Percentiles rank a stretch among this genome's conserved stretches.
These are phyloP conservation scores for Erynnis tages DNA, from an alignment of 2,888 invertebrate species.

Conservation along the genomic window DNA sequence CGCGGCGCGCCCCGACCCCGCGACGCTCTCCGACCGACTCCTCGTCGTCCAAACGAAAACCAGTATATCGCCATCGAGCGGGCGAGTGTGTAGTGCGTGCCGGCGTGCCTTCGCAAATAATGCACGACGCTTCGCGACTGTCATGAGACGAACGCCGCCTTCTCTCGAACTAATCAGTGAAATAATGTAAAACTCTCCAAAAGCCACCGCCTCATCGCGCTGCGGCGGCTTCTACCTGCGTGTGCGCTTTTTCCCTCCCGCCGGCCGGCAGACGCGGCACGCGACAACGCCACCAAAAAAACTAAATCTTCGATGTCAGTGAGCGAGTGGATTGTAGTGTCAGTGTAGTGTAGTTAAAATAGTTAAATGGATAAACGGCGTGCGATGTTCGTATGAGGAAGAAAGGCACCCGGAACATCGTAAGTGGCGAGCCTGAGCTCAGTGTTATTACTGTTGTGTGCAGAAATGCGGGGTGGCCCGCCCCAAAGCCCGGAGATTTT, in stretches of 20 bases:
- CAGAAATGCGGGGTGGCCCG: conserved; percentile 71
- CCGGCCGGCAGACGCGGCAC: conserved; percentile 85
- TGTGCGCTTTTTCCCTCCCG: conserved; percentile 75
- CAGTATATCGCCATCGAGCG: conserved; percentile 74
- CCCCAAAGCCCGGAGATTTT: conserved; percentile 63
- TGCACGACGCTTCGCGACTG: conserved; percentile 66
- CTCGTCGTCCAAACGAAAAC: too few relatives aligned
- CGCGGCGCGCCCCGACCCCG: conserved; percentile 46
- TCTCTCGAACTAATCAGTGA: conserved; percentile 71
- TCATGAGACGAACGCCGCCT: conserved; percentile 65
- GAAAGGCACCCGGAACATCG: conserved; percentile 79
- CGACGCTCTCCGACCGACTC: too few relatives aligned
- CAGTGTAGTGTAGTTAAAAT: conserved; percentile 77
- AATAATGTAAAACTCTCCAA: conserved; percentile 81
- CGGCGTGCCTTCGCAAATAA: conserved; percentile 48
- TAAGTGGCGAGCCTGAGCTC: conserved; percentile 68
- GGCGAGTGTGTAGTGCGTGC: conserved; percentile 61
- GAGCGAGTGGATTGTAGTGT: conserved; percentile 69
- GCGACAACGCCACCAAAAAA: conserved; percentile 76
- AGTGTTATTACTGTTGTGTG: conserved; percentile 67
- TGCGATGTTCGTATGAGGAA: conserved; percentile 82
- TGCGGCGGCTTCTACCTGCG: conserved; percentile 81
- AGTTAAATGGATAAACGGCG: conserved; percentile 78
- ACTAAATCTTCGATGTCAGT: conserved; percentile 71
- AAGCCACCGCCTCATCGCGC: conserved; percentile 70